These are phyloP conservation scores for Brachyptera putata DNA, from an alignment of 2,888 invertebrate species.

Conservation along the genomic window DNA sequence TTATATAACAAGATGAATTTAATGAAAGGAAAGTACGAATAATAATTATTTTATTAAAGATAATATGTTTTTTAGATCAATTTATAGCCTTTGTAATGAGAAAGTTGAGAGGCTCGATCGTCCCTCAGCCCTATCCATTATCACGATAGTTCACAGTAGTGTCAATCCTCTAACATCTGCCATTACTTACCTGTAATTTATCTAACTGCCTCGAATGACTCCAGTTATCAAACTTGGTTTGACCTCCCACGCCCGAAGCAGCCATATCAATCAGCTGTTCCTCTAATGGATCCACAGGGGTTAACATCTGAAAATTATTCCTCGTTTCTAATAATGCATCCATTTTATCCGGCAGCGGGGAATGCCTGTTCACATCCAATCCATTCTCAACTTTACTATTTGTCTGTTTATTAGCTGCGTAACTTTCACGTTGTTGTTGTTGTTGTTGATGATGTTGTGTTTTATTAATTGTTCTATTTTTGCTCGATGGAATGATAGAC, in stretches of 20 bases:
- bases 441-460: neutral
- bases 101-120: too few relatives aligned
- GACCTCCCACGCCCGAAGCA: constrained; percentile 9
- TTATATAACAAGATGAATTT: too few relatives aligned
- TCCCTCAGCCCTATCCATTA: too few relatives aligned
- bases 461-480: constrained; percentile 18
- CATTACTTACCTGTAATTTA: constrained; percentile 30
- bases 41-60: too few relatives aligned
- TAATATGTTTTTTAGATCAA: too few relatives aligned
- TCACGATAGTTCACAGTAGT: too few relatives aligned
- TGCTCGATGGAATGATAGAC: constrained; percentile 27
- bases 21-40: too few relatives aligned
- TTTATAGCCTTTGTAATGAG: too few relatives aligned
- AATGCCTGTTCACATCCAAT: neutral
- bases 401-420: neutral
- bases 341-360: constrained; percentile 26
- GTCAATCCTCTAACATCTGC: too few relatives aligned
- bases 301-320: constrained; percentile 10
- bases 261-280: constrained; percentile 30
- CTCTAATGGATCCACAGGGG: constrained; percentile 26
- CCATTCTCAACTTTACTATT: neutral
- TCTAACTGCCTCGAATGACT: constrained; percentile 31
- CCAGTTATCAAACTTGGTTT: constrained; percentile 24
- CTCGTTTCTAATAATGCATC: constrained; percentile 14
- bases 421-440: neutral